phyloP scores from a whole-genome alignment of 2,113 vertebrate species.

The Gavialis gangeticus region DNA sequence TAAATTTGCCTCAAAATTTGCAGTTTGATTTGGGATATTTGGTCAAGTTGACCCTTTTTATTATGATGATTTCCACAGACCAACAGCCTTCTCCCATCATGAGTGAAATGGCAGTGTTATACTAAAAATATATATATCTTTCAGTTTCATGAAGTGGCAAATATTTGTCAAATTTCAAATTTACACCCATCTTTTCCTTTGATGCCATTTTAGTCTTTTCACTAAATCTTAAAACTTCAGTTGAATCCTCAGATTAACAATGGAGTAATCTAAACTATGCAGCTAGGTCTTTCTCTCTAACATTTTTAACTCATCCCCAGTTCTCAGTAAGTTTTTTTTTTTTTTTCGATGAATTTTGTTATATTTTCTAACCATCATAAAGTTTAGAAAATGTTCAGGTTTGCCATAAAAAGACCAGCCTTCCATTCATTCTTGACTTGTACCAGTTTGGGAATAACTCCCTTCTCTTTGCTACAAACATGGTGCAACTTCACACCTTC shows the following conservation, averaged over 20 bases:
- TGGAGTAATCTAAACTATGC: neutral
- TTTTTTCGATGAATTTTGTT: neutral
- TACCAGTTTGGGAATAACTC: neutral
- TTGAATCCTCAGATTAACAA: conserved; percentile 10
- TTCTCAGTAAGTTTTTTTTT: neutral
- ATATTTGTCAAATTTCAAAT: neutral
- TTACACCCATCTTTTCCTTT: neutral
- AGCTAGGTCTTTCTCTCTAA: neutral
- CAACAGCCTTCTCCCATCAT: neutral
- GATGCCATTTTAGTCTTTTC: neutral
- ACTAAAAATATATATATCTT: neutral
- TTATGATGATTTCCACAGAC: neutral
- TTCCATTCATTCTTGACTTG: neutral
- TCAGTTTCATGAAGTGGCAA: neutral
- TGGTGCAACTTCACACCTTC: neutral
- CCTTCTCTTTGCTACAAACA: neutral
- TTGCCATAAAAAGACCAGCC: neutral
- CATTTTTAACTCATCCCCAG: neutral
- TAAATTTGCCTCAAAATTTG: neutral
- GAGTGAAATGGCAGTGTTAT: neutral
- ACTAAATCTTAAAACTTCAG: neutral
- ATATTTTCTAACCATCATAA: neutral
- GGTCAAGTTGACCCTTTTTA: neutral
- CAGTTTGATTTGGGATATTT: neutral
- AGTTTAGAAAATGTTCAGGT: neutral